phyloP scores from a whole-genome alignment of 2,888 invertebrate genomes.

The Euproctis similis region DNA sequence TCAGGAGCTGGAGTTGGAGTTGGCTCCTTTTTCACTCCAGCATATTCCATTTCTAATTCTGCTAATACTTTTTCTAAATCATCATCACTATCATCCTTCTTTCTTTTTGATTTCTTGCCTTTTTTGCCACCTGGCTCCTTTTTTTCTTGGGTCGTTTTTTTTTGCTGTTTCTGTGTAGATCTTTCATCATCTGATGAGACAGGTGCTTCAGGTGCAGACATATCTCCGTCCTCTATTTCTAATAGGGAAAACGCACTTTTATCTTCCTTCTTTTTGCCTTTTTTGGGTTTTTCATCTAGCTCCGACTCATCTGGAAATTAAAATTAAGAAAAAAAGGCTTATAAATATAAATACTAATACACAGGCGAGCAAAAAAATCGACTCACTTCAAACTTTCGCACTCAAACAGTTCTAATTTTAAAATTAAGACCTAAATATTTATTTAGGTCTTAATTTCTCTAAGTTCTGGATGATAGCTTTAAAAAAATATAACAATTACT shows the following conservation, averaged over 20 bases:
- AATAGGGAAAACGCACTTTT: constrained; percentile 81
- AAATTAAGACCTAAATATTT: too few relatives aligned
- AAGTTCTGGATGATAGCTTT: too few relatives aligned
- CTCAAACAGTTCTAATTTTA: too few relatives aligned
- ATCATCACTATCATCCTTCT: constrained; percentile 85
- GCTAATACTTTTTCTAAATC: constrained; percentile 90
- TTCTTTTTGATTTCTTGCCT: constrained; percentile 82
- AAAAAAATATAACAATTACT: too few relatives aligned
- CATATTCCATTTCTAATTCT: constrained; percentile 87
- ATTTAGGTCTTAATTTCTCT: too few relatives aligned
- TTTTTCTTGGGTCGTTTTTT: constrained; percentile 54
- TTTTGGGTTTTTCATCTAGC: constrained; percentile 64
- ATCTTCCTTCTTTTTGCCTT: constrained; percentile 56
- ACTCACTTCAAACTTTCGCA: too few relatives aligned
- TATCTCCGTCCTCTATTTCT: constrained; percentile 79
- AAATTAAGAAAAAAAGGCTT: too few relatives aligned
- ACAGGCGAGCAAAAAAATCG: too few relatives aligned
- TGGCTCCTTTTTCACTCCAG: constrained; percentile 76
- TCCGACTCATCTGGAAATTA: constrained; percentile 52
- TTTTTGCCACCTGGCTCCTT: constrained; percentile 78
- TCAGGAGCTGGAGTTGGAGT: constrained; percentile 46
- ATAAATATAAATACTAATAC: too few relatives aligned
- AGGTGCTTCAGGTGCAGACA: constrained; percentile 56
- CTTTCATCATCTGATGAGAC: constrained; percentile 67
- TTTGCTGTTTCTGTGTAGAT: constrained; percentile 46